Evolutionary conservation across 2,888 invertebrate genomes (phyloP).

Genomic region (Holacanthella duospinosa): DNA sequence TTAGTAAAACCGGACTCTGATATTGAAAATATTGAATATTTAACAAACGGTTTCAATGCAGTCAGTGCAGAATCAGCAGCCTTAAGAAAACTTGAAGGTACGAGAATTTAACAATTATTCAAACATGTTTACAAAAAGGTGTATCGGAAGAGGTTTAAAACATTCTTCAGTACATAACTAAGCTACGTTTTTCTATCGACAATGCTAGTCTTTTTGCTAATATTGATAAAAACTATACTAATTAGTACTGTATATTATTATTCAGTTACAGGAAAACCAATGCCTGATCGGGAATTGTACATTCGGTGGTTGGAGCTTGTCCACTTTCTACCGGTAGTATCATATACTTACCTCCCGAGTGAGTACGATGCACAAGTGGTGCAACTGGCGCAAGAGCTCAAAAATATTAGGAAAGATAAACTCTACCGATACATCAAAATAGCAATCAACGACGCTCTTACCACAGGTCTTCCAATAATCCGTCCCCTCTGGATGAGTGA

Average conservation of each 20-base stretch:
- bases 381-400: slow-evolving; percentile 64
- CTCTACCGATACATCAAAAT: slow-evolving; percentile 65
- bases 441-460: slow-evolving; percentile 64
- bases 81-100: no score
- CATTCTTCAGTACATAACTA: no score
- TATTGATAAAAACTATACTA: no score
- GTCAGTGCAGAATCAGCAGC: no score
- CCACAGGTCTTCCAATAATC: slow-evolving; percentile 71
- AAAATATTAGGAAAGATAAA: slow-evolving; percentile 49
- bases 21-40: no score
- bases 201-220: no score
- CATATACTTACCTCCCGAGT: slow-evolving; percentile 80
- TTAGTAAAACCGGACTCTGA: slow-evolving; percentile 1
- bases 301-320: slow-evolving; percentile 83
- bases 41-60: no score
- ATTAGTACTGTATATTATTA: no score
- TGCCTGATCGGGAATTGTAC: slow-evolving; percentile 72
- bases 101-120: no score
- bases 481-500: slow-evolving; percentile 84
- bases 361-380: slow-evolving; percentile 69
- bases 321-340: slow-evolving; percentile 81
- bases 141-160: no score
- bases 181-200: no score
- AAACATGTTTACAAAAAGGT: no score
- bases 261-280: slow-evolving; percentile 10